Evolutionary conservation across 2,888 invertebrate species (phyloP).

Genomic region (Drosophila mayaguana): DNA sequence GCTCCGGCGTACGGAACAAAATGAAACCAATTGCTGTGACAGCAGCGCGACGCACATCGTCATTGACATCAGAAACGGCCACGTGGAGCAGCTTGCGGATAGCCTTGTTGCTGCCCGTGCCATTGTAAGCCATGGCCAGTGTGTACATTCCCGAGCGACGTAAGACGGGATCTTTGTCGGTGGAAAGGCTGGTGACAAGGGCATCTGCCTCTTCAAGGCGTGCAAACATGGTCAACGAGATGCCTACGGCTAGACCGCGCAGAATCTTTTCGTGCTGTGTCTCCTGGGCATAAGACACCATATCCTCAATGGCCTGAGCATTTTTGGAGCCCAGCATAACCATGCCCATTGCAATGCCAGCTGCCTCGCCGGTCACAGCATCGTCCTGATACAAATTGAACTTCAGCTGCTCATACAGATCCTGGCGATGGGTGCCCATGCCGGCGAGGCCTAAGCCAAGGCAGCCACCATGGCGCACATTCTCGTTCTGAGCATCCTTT

Average conservation of each 20-base stretch:
- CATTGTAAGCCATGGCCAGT: slow-evolving; percentile 98
- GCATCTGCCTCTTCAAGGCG: slow-evolving; percentile 98
- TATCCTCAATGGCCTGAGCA: slow-evolving; percentile 94
- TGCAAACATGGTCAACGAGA: slow-evolving; percentile 98
- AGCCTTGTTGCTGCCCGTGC: slow-evolving; percentile 98
- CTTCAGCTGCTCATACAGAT: slow-evolving; percentile 98
- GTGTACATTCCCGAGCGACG: slow-evolving; percentile 99
- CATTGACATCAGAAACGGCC: slow-evolving; percentile 99
- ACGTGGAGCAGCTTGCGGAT: slow-evolving; percentile 97
- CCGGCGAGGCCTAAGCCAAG: slow-evolving; percentile 98
- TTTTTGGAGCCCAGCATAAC: slow-evolving; percentile 99
- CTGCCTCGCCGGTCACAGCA: slow-evolving; percentile 99
- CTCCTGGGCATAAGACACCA: slow-evolving; percentile 95
- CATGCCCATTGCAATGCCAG: slow-evolving; percentile 99
- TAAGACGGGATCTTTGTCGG: slow-evolving; percentile 97
- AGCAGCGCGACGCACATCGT: slow-evolving; percentile 98
- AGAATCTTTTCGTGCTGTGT: slow-evolving; percentile 99
- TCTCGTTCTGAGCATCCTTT: slow-evolving; percentile 98
- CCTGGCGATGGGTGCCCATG: slow-evolving; percentile 98
- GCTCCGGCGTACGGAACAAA: slow-evolving; percentile 97
- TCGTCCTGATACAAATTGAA: slow-evolving; percentile 99
- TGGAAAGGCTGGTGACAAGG: slow-evolving; percentile 93
- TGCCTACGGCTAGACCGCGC: slow-evolving; percentile 97
- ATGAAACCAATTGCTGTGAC: slow-evolving; percentile 99
- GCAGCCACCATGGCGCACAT: slow-evolving; percentile 99